phyloP scores from a whole-genome alignment of 2,113 vertebrate species.

The Lophura nycthemera region DNA sequence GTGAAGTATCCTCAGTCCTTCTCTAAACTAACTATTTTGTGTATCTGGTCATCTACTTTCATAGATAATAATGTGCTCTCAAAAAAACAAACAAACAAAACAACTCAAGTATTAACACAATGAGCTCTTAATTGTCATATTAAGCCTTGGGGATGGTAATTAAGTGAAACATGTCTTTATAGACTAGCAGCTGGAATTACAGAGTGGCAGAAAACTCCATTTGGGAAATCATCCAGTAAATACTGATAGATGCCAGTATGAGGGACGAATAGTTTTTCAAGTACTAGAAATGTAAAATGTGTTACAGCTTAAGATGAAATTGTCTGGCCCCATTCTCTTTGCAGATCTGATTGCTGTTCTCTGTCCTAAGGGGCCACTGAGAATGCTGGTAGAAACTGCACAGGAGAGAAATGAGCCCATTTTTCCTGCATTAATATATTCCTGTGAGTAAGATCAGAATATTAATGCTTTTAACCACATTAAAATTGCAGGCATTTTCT shows the following conservation, averaged over 20 bases:
- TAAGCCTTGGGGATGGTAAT: background rate
- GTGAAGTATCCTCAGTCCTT: background rate
- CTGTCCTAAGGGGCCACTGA: constrained; percentile 91
- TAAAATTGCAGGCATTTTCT: background rate
- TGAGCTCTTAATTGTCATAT: background rate
- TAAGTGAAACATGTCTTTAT: background rate
- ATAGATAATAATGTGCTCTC: background rate
- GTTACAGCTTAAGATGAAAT: background rate
- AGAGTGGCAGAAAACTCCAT: background rate
- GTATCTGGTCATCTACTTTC: background rate
- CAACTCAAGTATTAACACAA: background rate
- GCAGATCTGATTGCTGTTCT: constrained; percentile 95
- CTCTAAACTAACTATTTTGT: background rate
- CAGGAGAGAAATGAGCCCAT: constrained; percentile 98
- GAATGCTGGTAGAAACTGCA: constrained; percentile 96
- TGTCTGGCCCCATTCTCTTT: constrained; percentile 40
- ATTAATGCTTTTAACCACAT: background rate
- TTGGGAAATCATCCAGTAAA: background rate
- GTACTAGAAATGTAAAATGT: background rate
- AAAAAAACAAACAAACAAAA: background rate
- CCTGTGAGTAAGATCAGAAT: constrained; percentile 85
- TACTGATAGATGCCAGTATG: background rate
- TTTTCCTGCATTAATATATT: constrained; percentile 97
- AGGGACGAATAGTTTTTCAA: background rate
- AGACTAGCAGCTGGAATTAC: background rate